Evolutionary conservation across 1,140 invertebrate genomes (phyloP).

Genomic region (Drosophila ercepeae): DNA sequence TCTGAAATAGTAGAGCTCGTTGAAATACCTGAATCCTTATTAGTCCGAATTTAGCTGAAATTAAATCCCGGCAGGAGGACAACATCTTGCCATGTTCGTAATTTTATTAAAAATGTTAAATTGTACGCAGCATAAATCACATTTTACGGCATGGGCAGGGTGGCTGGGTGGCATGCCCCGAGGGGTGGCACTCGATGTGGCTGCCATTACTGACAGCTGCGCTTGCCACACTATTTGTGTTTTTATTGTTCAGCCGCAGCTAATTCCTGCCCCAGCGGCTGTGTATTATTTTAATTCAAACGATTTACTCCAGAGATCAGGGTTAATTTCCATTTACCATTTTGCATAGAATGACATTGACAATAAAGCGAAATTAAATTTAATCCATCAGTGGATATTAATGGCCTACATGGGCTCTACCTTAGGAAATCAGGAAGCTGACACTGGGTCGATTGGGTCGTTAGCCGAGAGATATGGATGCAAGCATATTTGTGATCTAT

Average conservation of each 20-base stretch:
- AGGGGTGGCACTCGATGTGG: conserved; percentile 59
- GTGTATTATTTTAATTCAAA: conserved; percentile 76
- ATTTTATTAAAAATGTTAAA: conserved; percentile 81
- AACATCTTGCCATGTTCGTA: conserved; percentile 77
- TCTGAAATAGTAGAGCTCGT: background rate
- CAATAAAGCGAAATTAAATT: conserved; percentile 45
- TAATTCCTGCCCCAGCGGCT: conserved; percentile 11
- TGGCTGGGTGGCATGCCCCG: conserved; percentile 27
- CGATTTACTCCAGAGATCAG: conserved; percentile 64
- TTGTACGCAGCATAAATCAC: conserved; percentile 75
- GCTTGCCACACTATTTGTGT: conserved; percentile 77
- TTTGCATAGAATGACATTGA: conserved; percentile 52
- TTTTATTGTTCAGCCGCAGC: conserved; percentile 52
- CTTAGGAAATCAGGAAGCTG: conserved; percentile 1
- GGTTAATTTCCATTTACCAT: conserved; percentile 46
- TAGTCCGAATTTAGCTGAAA: conserved; percentile 31
- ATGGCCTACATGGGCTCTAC: conserved; percentile 5
- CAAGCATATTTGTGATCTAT: conserved; percentile 54
- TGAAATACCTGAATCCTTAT: conserved; percentile 1
- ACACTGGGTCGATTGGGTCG: conserved; percentile 9
- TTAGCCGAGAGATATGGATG: conserved; percentile 7
- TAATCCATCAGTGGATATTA: conserved; percentile 11
- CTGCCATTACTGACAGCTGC: conserved; percentile 74
- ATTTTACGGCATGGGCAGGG: conserved; percentile 27
- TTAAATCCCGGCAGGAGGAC: conserved; percentile 37